Percentiles rank a stretch among this genome's conserved stretches.
phyloP scores from a whole-genome alignment of 2,797 vertebrate species.

The Buphagus erythrorhynchus region DNA sequence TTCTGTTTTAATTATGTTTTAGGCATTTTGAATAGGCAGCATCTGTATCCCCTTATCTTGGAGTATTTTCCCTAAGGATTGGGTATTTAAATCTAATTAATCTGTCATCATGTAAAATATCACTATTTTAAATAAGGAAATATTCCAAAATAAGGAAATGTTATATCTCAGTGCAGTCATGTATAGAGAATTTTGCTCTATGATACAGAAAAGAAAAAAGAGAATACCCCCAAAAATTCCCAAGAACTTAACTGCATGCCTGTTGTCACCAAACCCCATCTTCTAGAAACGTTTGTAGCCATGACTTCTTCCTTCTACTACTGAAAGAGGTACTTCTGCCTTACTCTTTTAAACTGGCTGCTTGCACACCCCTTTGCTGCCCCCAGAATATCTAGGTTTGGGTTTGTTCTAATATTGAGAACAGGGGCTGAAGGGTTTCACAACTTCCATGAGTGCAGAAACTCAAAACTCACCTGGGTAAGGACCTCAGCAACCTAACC shows the following conservation, averaged over 20 bases:
- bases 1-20: background rate
- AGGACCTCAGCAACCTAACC: background rate
- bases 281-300: background rate
- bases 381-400: background rate
- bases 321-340: background rate
- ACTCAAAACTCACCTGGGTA: background rate
- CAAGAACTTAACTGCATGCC: background rate
- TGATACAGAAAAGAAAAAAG: background rate
- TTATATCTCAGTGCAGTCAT: background rate
- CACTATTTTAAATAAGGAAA: background rate
- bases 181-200: background rate
- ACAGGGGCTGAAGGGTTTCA: background rate
- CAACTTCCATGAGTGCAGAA: background rate
- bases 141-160: background rate
- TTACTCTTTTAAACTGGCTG: background rate
- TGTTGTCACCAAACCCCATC: background rate
- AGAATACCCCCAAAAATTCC: accelerated
- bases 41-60: background rate
- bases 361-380: background rate
- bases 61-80: background rate
- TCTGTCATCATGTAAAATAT: background rate
- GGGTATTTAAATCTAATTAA: background rate
- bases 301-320: background rate
- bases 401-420: background rate
- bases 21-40: background rate